phyloP scores from a whole-genome alignment of 2,113 vertebrate genomes.

The Lepus timidus region DNA sequence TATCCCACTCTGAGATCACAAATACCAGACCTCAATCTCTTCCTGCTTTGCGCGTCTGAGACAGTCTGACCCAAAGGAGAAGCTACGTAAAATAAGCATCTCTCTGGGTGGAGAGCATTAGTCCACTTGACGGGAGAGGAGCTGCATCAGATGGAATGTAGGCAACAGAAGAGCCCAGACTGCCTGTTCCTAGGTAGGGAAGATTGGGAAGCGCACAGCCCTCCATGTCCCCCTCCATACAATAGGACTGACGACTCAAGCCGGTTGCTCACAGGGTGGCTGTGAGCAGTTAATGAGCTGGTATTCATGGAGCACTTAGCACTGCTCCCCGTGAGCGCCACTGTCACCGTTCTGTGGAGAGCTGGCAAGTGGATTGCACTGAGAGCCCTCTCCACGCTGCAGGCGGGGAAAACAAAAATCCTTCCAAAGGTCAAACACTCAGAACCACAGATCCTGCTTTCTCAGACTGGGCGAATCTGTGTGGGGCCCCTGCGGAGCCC shows the following conservation, averaged over 20 bases:
- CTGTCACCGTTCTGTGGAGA: slow-evolving; percentile 38
- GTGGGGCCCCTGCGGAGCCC: neutral
- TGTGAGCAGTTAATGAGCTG: slow-evolving; percentile 17
- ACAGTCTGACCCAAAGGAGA: neutral
- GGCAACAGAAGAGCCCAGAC: neutral
- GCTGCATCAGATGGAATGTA: neutral
- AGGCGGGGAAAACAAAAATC: slow-evolving; percentile 33
- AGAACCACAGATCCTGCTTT: neutral
- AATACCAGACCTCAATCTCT: neutral
- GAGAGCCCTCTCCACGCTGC: neutral
- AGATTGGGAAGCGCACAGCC: neutral
- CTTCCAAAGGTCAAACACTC: slow-evolving; percentile 37
- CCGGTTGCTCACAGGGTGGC: neutral
- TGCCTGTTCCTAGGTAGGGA: neutral
- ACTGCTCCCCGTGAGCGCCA: neutral
- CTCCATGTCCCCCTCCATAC: neutral
- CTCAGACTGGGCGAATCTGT: neutral
- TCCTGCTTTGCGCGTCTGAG: neutral
- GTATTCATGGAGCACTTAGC: neutral
- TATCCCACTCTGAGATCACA: no score
- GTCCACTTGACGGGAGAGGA: neutral
- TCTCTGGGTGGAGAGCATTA: neutral
- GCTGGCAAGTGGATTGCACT: neutral
- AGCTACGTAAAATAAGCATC: neutral
- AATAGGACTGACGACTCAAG: neutral